Base-by-base conservation (phyloP, 2,113 vertebrate genomes). In the Montifringilla adamsi region DNA sequence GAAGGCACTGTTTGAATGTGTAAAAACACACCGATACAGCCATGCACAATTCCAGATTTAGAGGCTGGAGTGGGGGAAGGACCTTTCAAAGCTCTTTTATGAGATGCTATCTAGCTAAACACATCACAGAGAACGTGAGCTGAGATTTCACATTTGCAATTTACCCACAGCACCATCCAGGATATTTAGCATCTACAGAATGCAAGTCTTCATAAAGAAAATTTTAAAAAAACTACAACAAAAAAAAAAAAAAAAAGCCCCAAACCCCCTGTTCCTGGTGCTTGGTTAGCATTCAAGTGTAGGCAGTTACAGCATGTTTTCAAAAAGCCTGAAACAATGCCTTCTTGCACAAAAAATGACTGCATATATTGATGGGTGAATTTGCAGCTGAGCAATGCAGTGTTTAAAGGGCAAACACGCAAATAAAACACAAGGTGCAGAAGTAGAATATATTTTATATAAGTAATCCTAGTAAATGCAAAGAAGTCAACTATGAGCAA, bases 71-170 rank as follows among this genome's bases (percentile, higher is more conserved):
- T 20, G 22, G 20, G 47, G 27, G 37, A 18, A 39, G 28, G 30
- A 73, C n/a, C 11, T 37, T 50, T 81, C 2, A 0, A 87, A 83
- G 44, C 4, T 69, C 37, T 41, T 41, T 52, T 26, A 19, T 35
- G n/a, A 64, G 33, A 30, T 28, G 10, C 7, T 28, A 23, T 8
- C 8, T 35, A 67, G 46, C 23, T 72, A 46, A 91, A 87, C 4
- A 27, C 1, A 0, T 35, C 43, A 27, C 0, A 6, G 16, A 64
- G 50, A 85, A 74, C 0, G 1, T 1, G 14, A 83, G 14, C 24
- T 7, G 5, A 67, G 37, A 74, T 24, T 55, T 21, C 27, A n/a
- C 11, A 7, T 70, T 67, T 75, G 35, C 20, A 26, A 13, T 20
- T 46, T 43, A 59, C 39, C 24, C 35, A n/a, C 46, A 70, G 37